phyloP scores from a whole-genome alignment of 2,888 invertebrate genomes.

The Ferdinandea cuprea region DNA sequence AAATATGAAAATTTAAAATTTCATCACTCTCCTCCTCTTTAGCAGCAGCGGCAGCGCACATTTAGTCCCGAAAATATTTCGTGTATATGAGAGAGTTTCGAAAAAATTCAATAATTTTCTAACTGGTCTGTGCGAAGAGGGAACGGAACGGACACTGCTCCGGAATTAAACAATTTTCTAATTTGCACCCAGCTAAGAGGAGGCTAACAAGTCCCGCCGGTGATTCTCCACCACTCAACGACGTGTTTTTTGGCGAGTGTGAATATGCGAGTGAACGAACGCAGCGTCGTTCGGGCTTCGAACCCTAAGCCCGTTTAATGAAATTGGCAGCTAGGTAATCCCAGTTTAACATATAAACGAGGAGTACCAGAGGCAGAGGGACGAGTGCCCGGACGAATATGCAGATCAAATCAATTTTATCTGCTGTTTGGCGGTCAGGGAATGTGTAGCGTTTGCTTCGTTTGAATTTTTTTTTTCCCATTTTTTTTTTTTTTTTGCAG shows the following conservation, averaged over 20 bases:
- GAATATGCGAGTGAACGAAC: slow-evolving; percentile 33
- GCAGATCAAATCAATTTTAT: slow-evolving; percentile 73
- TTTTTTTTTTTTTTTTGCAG: background rate
- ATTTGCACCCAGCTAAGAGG: slow-evolving; percentile 71
- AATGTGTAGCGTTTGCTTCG: slow-evolving; percentile 56
- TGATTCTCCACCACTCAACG: slow-evolving; percentile 47
- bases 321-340: slow-evolving; percentile 74
- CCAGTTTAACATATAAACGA: slow-evolving; percentile 74
- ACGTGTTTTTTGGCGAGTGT: slow-evolving; percentile 36
- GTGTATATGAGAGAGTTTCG: background rate
- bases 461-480: slow-evolving; percentile 7
- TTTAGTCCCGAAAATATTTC: slow-evolving; percentile 27
- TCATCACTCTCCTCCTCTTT: slow-evolving; percentile 52
- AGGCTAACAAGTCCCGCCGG: slow-evolving; percentile 69
- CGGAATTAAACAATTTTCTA: slow-evolving; percentile 73
- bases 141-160: slow-evolving; percentile 46
- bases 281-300: background rate
- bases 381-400: slow-evolving; percentile 52
- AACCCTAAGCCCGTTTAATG: slow-evolving; percentile 69
- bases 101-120: slow-evolving; percentile 46
- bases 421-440: slow-evolving; percentile 71
- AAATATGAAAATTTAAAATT: slow-evolving; percentile 71
- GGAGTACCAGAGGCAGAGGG: slow-evolving; percentile 42
- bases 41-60: slow-evolving; percentile 47
- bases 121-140: slow-evolving; percentile 12